These are phyloP conservation scores for Colletes latitarsis DNA, from an alignment of 1,140 invertebrate genomes.

Conservation along the genomic window DNA sequence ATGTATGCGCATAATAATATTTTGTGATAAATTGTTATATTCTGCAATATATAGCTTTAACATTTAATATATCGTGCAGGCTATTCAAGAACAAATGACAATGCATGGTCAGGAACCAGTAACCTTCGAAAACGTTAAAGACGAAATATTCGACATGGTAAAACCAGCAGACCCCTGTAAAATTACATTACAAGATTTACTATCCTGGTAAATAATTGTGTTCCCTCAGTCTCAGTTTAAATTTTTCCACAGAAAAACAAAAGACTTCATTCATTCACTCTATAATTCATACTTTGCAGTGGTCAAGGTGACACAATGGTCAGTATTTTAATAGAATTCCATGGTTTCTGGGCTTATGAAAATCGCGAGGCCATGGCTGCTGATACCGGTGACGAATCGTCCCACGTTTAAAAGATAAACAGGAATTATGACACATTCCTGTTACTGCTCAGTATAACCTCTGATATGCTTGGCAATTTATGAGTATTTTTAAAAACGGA, in stretches of 20 bases:
- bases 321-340: conserved; percentile 96
- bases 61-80: conserved; percentile 79
- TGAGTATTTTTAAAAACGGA: background rate
- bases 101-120: conserved; percentile 92
- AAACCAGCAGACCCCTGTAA: conserved; percentile 91
- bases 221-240: background rate
- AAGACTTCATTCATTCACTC: background rate
- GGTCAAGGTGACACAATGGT: conserved; percentile 96
- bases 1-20: conserved; percentile 54
- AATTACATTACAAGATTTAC: conserved; percentile 94
- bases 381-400: conserved; percentile 81
- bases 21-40: conserved; percentile 15
- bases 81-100: conserved; percentile 94
- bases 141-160: conserved; percentile 99
- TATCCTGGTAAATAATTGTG: conserved; percentile 79
- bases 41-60: conserved; percentile 24
- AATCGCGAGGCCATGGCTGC: conserved; percentile 91
- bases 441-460: background rate
- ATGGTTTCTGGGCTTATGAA: conserved; percentile 98
- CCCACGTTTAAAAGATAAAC: conserved; percentile 72
- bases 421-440: conserved; percentile 36
- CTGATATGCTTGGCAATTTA: background rate
- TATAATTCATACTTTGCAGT: conserved; percentile 79
- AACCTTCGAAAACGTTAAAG: conserved; percentile 96
- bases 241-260: background rate